Conservation (phyloP, 2,888 invertebrate genomes). For the Erebia palarica region DNA sequence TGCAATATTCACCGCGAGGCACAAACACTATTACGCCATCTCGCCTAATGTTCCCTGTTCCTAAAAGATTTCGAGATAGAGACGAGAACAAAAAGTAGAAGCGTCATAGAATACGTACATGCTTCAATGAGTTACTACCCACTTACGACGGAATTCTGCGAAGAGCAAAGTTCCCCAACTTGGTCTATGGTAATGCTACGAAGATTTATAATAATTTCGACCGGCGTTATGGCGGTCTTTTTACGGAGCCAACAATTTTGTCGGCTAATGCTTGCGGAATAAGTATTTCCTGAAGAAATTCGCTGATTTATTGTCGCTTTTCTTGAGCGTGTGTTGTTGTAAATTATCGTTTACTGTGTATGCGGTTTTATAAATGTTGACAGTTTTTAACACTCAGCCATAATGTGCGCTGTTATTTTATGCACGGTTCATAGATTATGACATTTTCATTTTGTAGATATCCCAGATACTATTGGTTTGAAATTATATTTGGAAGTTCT, state of each 20-base stretch:
- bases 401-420: conserved; percentile 10
- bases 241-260: conserved; percentile 69
- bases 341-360: conserved; percentile 19
- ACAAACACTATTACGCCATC: background rate
- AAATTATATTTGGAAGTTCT: no score
- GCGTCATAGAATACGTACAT: conserved; percentile 52
- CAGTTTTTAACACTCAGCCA: conserved; percentile 25
- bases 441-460: no score
- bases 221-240: conserved; percentile 67
- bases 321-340: conserved; percentile 28
- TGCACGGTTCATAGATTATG: conserved; percentile 22
- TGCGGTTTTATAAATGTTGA: conserved; percentile 23
- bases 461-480: no score
- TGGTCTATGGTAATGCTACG: conserved; percentile 79
- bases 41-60: background rate
- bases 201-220: conserved; percentile 80
- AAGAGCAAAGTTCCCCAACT: conserved; percentile 77
- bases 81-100: conserved; percentile 57
- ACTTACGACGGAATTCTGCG: conserved; percentile 73
- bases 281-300: conserved; percentile 50
- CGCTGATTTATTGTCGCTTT: conserved; percentile 43
- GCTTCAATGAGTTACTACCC: conserved; percentile 73
- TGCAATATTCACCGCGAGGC: no score
- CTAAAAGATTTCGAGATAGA: conserved; percentile 32
- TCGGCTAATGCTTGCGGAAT: conserved; percentile 61